phyloP scores from a whole-genome alignment of 2,797 vertebrate genomes.

The Podargus strigoides region DNA sequence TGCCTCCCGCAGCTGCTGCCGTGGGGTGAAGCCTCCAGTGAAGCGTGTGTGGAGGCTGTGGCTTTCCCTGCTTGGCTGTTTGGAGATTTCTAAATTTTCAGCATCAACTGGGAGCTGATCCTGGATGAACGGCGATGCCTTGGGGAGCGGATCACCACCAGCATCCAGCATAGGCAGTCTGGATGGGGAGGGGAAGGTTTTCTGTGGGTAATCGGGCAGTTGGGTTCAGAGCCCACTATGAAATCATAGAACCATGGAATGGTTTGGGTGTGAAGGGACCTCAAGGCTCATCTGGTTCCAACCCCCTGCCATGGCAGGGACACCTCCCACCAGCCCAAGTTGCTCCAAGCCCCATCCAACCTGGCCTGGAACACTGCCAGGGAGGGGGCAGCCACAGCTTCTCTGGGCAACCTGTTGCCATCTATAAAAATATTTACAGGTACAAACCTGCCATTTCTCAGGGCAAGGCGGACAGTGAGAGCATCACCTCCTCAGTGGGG shows the following conservation, averaged over 20 bases:
- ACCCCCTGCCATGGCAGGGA: no score
- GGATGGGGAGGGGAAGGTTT: background rate
- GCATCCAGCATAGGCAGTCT: background rate
- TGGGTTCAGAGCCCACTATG: background rate
- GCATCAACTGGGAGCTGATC: accelerated
- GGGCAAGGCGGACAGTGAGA: accelerated
- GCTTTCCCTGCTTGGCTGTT: background rate
- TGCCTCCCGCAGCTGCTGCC: accelerated
- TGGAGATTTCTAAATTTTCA: background rate
- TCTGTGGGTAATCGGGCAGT: no score
- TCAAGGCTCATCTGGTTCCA: no score
- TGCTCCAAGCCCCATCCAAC: no score
- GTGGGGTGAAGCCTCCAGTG: background rate
- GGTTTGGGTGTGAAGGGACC: no score
- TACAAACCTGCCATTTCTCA: accelerated
- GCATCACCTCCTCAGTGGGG: accelerated
- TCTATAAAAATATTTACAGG: background rate
- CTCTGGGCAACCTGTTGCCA: no score
- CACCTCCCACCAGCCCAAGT: no score
- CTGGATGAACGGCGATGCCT: accelerated
- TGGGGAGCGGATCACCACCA: accelerated
- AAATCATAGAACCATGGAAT: no score
- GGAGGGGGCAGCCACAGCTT: no score
- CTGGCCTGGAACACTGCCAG: no score
- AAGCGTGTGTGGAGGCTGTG: background rate